phyloP scores from a whole-genome alignment of 2,113 vertebrate species.

The Myrmecobius fasciatus region DNA sequence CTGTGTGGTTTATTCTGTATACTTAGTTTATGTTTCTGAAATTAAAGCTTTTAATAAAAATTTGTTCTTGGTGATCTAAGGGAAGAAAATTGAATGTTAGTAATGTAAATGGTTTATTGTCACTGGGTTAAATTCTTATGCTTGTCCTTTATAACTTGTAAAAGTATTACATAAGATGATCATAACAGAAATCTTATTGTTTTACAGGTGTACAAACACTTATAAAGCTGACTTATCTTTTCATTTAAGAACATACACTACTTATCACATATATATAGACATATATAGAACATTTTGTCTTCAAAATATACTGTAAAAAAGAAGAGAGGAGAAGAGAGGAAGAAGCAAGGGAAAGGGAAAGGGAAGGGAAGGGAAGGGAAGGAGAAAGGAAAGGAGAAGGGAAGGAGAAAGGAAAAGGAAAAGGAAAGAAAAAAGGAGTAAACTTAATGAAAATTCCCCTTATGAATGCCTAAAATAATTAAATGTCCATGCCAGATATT shows the following conservation, averaged over 20 bases:
- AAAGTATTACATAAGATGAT: background rate
- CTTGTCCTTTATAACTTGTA: background rate
- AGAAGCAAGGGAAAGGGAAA: too few species aligned
- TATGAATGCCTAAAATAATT: background rate
- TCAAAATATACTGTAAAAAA: background rate
- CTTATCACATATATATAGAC: background rate
- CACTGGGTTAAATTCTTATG: background rate
- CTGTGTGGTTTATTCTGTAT: background rate
- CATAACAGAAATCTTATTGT: background rate
- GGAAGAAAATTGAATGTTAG: background rate
- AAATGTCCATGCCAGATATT: background rate
- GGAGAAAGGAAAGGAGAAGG: too few species aligned
- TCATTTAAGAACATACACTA: background rate
- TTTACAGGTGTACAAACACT: background rate
- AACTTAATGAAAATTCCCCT: background rate
- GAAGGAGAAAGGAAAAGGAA: too few species aligned
- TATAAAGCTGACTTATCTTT: slow-evolving; percentile 3
- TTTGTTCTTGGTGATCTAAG: background rate
- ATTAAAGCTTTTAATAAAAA: background rate
- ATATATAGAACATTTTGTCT: background rate
- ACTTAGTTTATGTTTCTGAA: background rate
- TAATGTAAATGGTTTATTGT: background rate
- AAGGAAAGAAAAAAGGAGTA: background rate
- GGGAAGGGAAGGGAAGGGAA: too few species aligned
- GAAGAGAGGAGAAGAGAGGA: background rate